Base-by-base conservation (phyloP, 2,797 vertebrate genomes). In the Galago senegalensis region DNA sequence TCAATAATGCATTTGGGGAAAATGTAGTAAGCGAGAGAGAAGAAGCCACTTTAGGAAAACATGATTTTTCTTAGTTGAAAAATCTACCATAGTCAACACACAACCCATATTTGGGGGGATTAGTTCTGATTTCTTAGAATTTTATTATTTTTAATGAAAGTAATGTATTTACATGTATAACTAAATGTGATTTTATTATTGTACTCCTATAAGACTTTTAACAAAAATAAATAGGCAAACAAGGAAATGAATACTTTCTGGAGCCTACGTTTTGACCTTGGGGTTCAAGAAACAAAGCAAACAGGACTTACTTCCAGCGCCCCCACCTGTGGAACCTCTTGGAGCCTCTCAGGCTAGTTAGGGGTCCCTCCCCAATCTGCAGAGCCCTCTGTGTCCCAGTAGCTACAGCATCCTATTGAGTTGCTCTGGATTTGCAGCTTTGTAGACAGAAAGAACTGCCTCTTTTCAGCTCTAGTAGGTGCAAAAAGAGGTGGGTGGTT, bases 241-340 rank as follows among this genome's bases (percentile, higher is more conserved):
- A 60, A 79, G 70, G 90, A 80, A 91, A 81, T n/a, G 14, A 83
- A 88, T 53, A 56, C 43, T 60, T 95, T 97, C 88, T 29, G 67
- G 60, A 63, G 87, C 12, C 18, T 29, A 25, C 69, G 34, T 72
- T 90, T 63, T 87, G 72, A 77, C 25, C 84, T 93, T 77, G 0
- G 60, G 56, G n/a, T 76, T 95, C 53, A 93, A 65, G 84, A 94
- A 93, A 82, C 20, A 21, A 25, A 40, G 37, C 61, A 69, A 86
- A 87, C 13, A 34, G 60, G 27, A 31, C 29, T 43, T 21, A 8
- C 69, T 89, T 76, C 37, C 43, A 69, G 58, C 10, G 8, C 31
- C 7, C 46, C 20, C 76, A 40, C 16, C 80, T 34, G 17, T 12
- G 37, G 60, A 89, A 60, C 2, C 37, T 17, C 25, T 65, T 27